Conservation (phyloP, 2,888 invertebrate species). For the Tineola bisselliella region DNA sequence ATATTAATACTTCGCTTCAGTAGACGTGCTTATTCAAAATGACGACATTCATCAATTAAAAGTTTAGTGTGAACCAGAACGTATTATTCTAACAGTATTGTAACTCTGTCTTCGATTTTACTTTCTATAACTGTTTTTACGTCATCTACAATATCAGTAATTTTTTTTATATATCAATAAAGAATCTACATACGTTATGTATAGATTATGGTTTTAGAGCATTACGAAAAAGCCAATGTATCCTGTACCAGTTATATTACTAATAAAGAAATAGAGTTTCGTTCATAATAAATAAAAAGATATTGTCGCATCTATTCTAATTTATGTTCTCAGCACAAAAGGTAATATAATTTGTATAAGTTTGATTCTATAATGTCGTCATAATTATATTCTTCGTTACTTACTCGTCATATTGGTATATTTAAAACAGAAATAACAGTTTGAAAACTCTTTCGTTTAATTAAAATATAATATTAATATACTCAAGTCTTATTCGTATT, state of each 20-base stretch:
- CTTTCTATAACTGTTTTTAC: neutral
- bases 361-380: neutral
- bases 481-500: neutral
- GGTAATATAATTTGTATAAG: neutral
- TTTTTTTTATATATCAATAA: no score
- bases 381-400: no score
- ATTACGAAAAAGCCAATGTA: no score
- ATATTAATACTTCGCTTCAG: neutral
- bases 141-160: no score
- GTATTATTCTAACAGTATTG: slow-evolving; percentile 3
- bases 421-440: no score
- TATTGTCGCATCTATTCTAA: no score
- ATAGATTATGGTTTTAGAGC: no score
- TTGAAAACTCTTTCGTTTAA: neutral
- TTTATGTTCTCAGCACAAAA: neutral
- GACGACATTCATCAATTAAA: neutral
- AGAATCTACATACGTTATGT: no score
- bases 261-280: no score
- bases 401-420: no score
- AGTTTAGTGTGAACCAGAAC: neutral
- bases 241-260: no score
- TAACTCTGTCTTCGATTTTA: neutral
- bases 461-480: neutral
- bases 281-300: no score
- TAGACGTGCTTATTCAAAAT: neutral